Base-by-base conservation (phyloP, 2,113 vertebrate genomes). In the Neofelis nebulosa region DNA sequence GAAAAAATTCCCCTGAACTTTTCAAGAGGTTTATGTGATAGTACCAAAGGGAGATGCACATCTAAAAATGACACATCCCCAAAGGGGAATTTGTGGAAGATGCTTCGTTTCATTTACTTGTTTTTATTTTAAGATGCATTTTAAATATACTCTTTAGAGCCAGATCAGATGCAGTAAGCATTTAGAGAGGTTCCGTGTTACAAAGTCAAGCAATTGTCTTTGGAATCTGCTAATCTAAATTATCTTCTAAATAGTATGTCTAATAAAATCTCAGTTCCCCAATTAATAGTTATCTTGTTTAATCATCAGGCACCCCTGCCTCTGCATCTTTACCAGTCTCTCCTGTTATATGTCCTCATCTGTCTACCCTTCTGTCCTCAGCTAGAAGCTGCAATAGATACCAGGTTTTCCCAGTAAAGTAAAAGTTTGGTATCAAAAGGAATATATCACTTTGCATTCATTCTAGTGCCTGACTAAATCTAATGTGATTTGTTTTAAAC, bases 41-140 rank as follows among this genome's bases (percentile, higher is more conserved):
- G 65, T 79, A 88, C 94, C 85, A 81, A 82, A 84, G 89, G 83
- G 66, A 93, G 48, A 19, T 48, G 74, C 73, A n/a, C 31, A 88
- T 89, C 81, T 91, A 61, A 85, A 92, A 85, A 63, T 45, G 41
- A 81, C 68, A 84, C 41, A 91, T 82, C 78, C 63, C 95, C n/a
- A 68, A 78, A 92, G 86, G 84, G 63, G 38, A 55, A 15, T 85
- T 82, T 78, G 33, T 84, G n/a, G 74, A 63, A 57, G 19, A 25
- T 81, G 87, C 85, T 95, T 79, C 65, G 18, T 76, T 73, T 69
- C 33, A 15, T 68, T 97, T 92, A 15, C 80, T 95, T 92, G 55
- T 65, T 92, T 95, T 95, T 74, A 83, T 96, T 95, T 92, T 94
- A 73, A 78, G 83, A 52, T 87, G 55, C 48, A 52, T 92, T 85